Evolutionary conservation across 2,888 invertebrate genomes (phyloP).

Genomic region (Zele albiditarsus): DNA sequence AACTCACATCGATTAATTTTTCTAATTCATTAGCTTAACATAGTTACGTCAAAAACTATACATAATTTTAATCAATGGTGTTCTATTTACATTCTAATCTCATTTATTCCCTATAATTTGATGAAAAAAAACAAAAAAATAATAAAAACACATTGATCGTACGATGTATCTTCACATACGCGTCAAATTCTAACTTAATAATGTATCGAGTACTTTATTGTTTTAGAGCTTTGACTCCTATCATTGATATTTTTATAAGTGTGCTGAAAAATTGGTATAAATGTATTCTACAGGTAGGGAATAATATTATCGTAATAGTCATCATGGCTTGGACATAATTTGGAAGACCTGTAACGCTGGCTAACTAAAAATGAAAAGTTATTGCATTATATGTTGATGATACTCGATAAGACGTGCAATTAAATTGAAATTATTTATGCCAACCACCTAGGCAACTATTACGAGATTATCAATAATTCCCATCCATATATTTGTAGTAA

Average conservation of each 20-base stretch:
- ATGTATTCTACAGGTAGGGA: constrained; percentile 65
- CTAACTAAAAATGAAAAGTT: constrained; percentile 1
- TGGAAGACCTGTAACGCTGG: constrained; percentile 65
- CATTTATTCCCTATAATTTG: constrained; percentile 49
- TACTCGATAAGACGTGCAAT: constrained; percentile 11
- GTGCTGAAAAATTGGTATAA: constrained; percentile 69
- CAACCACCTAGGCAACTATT: constrained; percentile 38
- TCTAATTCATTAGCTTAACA: not conserved
- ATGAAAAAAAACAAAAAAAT: constrained; percentile 26
- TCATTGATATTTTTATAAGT: constrained; percentile 43
- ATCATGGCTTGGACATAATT: constrained; percentile 61
- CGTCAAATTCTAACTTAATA: not conserved
- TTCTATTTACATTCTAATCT: constrained; percentile 65
- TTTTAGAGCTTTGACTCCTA: not conserved
- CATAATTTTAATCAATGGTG: constrained; percentile 62
- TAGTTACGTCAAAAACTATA: constrained; percentile 9
- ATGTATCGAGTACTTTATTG: not conserved
- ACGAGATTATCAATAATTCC: constrained; percentile 28
- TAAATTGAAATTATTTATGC: constrained; percentile 20
- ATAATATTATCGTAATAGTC: constrained; percentile 61
- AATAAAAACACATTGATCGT: not conserved
- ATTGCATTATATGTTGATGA: not conserved
- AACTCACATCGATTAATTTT: constrained; percentile 3
- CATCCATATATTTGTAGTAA: constrained; percentile 24
- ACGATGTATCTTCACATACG: not conserved